A percentile compares a stretch with the other conserved stretches of the same genome.
These are phyloP conservation scores for Apoderus coryli DNA, from an alignment of 2,888 invertebrate genomes.

Conservation along the genomic window DNA sequence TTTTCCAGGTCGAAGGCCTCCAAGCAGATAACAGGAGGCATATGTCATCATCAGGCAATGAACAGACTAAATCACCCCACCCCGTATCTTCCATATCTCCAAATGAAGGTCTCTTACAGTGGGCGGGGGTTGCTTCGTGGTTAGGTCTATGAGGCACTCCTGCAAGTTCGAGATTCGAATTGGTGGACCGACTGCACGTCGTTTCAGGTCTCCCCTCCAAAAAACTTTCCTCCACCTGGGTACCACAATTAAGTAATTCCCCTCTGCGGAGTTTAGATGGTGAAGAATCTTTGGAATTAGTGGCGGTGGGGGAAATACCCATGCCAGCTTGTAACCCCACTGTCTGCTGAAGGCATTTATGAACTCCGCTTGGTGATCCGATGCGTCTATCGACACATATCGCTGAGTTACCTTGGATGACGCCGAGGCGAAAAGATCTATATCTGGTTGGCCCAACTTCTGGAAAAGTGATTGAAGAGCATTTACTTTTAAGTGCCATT, in stretches of 20 bases:
- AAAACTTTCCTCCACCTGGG: constrained; percentile 17
- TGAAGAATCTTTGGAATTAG: constrained; percentile 18
- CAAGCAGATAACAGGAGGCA: constrained; percentile 4
- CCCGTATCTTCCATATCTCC: constrained; percentile 11
- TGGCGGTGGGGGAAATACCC: constrained; percentile 22
- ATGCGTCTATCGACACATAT: constrained; percentile 14
- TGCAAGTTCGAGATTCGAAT: constrained; percentile 8
- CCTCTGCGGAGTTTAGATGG: constrained; percentile 16
- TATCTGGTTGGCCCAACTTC: constrained; percentile 15
- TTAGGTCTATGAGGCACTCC: constrained; percentile 9
- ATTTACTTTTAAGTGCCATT: constrained; percentile 14
- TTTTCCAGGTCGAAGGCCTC: constrained; percentile 9
- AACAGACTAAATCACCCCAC: constrained; percentile 4
- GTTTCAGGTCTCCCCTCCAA: constrained; percentile 16
- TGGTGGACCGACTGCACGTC: constrained; percentile 7
- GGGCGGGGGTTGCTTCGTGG: constrained; percentile 6
- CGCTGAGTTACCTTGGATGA: constrained; percentile 12
- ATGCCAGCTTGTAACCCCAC: constrained; percentile 15
- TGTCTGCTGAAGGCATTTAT: constrained; percentile 16
- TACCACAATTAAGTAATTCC: constrained; percentile 17
- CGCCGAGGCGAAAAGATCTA: constrained; percentile 15
- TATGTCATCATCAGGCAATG: neutral
- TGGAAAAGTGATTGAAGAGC: constrained; percentile 11
- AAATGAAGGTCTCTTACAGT: constrained; percentile 9
- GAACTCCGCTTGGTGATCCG: constrained; percentile 12